These are phyloP conservation scores for Oplegnathus fasciatus DNA, from an alignment of 2,113 vertebrate genomes.

Conservation along the genomic window DNA sequence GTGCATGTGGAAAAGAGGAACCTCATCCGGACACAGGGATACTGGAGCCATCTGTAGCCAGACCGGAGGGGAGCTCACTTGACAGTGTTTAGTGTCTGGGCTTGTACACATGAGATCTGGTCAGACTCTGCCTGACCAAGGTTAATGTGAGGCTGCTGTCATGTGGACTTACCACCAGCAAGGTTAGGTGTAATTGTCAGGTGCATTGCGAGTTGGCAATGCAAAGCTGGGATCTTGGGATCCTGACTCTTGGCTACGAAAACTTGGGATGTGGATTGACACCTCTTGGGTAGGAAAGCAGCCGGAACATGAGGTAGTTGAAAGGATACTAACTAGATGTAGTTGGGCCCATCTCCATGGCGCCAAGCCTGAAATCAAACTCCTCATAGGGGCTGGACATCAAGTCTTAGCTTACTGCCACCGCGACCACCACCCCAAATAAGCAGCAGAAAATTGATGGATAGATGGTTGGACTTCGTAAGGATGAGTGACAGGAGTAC, in stretches of 20 bases:
- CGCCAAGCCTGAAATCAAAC: neutral
- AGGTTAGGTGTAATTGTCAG: neutral
- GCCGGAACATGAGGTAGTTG: neutral
- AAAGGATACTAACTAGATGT: neutral
- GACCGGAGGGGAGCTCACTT: neutral
- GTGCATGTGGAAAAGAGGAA: slow-evolving; percentile 1
- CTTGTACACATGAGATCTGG: neutral
- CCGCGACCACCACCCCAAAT: neutral
- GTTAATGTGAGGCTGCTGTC: neutral
- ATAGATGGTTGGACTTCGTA: neutral
- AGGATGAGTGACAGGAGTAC: neutral
- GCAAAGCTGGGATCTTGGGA: neutral
- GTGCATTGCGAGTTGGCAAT: neutral
- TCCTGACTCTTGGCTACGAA: neutral
- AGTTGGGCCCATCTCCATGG: neutral
- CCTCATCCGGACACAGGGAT: neutral
- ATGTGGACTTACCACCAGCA: neutral
- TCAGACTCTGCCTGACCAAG: neutral
- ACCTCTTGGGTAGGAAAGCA: neutral
- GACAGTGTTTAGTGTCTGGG: neutral
- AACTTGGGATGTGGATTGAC: neutral
- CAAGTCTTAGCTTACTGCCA: neutral
- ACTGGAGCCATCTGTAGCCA: neutral
- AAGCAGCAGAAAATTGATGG: too few relatives aligned
- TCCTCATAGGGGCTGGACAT: neutral